phyloP scores from a whole-genome alignment of 2,888 invertebrate genomes.

The Aplocera efformata region DNA sequence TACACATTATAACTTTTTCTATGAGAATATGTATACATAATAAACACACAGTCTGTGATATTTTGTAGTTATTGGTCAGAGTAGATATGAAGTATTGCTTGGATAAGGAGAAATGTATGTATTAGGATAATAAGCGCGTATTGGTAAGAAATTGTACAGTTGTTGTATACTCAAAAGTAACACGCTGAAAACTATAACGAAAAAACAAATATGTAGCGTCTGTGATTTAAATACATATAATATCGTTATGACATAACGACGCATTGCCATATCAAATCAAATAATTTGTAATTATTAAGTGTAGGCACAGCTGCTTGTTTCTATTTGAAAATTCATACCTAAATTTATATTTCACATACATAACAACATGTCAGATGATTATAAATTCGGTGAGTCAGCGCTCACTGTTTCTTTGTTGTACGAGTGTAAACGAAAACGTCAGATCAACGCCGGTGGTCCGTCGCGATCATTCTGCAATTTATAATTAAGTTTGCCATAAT shows the following conservation, averaged over 20 bases:
- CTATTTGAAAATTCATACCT: conserved; percentile 43
- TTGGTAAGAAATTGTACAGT: conserved; percentile 71
- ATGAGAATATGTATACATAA: conserved; percentile 80
- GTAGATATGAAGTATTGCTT: conserved; percentile 77
- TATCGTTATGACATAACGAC: conserved; percentile 64
- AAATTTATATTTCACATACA: conserved; percentile 51
- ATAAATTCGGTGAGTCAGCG: conserved; percentile 18
- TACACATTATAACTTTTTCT: conserved; percentile 75
- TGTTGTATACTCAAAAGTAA: conserved; percentile 64
- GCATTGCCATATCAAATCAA: conserved; percentile 77
- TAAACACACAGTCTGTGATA: conserved; percentile 80
- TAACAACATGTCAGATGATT: conserved; percentile 40
- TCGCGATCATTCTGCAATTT: conserved; percentile 10
- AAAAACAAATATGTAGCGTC: conserved; percentile 66
- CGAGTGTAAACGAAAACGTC: not conserved
- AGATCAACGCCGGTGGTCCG: not conserved
- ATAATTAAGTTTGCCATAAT: conserved; percentile 28
- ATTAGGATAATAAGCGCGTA: conserved; percentile 72
- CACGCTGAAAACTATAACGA: conserved; percentile 51
- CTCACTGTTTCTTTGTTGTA: conserved; percentile 28
- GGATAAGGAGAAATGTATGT: conserved; percentile 71
- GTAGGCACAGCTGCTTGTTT: conserved; percentile 38
- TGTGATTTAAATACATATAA: conserved; percentile 73
- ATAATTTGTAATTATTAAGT: conserved; percentile 64
- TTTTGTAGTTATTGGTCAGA: conserved; percentile 79